These are phyloP conservation scores for Tetheella fluctuosa DNA, from an alignment of 2,888 invertebrate species.

Conservation along the genomic window DNA sequence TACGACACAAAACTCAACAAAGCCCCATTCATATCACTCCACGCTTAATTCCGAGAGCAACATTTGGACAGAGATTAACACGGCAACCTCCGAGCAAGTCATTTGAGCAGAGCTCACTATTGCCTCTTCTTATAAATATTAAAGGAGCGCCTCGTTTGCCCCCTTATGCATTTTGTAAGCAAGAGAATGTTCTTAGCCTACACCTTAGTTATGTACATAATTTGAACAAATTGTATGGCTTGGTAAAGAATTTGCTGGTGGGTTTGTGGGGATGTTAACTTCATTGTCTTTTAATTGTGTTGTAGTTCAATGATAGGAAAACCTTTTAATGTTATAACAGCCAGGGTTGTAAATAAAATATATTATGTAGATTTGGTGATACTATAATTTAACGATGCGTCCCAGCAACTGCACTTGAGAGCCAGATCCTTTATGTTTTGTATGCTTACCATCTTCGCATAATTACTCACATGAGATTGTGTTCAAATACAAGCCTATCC, in stretches of 20 bases:
- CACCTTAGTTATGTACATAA: constrained; percentile 10
- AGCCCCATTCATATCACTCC: constrained; percentile 2
- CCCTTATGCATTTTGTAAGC: constrained; percentile 58
- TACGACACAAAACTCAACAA: not conserved
- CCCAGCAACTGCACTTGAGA: no score
- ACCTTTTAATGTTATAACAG: no score
- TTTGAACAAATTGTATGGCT: constrained; percentile 5
- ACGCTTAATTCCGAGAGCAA: not conserved
- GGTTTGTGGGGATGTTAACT: not conserved
- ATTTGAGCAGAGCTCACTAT: constrained; percentile 32
- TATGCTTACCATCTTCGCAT: no score
- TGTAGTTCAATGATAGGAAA: not conserved
- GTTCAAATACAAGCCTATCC: no score
- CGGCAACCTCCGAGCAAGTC: constrained; percentile 15
- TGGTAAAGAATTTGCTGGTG: not conserved
- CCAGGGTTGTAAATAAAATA: no score
- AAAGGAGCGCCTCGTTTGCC: constrained; percentile 46
- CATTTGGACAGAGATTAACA: constrained; percentile 18
- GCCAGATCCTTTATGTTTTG: no score
- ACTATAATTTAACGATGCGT: no score
- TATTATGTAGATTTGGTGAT: no score
- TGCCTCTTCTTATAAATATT: constrained; percentile 53
- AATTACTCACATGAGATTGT: no score
- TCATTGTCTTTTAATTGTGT: not conserved
- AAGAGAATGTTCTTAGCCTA: constrained; percentile 20